These are phyloP conservation scores for Andrena trimmerana DNA, from an alignment of 2,888 invertebrate species.

Conservation along the genomic window DNA sequence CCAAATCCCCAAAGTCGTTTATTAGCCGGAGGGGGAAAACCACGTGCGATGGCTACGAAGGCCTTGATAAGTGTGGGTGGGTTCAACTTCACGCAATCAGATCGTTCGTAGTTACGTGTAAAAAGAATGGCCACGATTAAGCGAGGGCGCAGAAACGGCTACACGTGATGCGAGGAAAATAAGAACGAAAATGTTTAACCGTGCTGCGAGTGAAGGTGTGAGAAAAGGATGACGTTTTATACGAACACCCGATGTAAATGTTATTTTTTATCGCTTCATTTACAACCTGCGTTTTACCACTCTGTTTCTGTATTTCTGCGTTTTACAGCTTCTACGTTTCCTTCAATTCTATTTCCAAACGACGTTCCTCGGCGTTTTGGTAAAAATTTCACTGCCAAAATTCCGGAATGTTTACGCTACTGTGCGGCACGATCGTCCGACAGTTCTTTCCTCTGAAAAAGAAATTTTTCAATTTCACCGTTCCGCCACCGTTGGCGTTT, in stretches of 20 bases:
- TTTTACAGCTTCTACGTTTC: too few relatives aligned
- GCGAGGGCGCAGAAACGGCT: neutral
- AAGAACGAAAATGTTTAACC: neutral
- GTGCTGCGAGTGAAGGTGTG: neutral
- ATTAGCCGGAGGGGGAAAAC: constrained; percentile 59
- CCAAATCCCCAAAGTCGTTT: constrained; percentile 72
- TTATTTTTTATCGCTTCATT: too few relatives aligned
- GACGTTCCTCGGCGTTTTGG: too few relatives aligned
- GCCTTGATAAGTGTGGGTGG: constrained; percentile 49
- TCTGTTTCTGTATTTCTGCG: too few relatives aligned
- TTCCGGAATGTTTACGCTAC: neutral
- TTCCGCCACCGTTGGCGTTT: constrained; percentile 6
- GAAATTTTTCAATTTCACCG: constrained; percentile 19
- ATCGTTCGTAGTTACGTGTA: constrained; percentile 7
- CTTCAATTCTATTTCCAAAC: too few relatives aligned
- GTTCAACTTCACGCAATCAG: constrained; percentile 11
- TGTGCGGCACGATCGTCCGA: too few relatives aligned
- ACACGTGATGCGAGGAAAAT: neutral
- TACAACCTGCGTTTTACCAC: too few relatives aligned
- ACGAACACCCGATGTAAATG: too few relatives aligned
- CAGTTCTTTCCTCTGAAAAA: too few relatives aligned
- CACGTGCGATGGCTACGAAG: constrained; percentile 46
- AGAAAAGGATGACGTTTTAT: neutral
- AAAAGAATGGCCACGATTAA: constrained; percentile 22
- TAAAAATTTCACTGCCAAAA: neutral